Base-by-base conservation (phyloP, 2,888 invertebrate species). In the Troilus luridus region DNA sequence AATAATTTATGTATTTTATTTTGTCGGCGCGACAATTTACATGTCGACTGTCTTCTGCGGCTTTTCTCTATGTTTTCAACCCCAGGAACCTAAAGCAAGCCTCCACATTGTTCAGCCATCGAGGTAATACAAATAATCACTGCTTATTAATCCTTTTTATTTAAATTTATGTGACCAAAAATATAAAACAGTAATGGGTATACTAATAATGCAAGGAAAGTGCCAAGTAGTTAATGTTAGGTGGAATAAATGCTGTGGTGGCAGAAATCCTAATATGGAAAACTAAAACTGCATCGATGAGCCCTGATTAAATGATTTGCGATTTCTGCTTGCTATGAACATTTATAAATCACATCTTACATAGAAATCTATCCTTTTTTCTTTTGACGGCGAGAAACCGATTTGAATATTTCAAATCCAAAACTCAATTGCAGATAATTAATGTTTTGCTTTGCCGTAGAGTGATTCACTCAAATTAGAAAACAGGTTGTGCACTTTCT, bases 381-480 rank as follows among this genome's bases (percentile, higher is more conserved):
- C 41, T 3, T 64, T 64, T 64, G n/a, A 64, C n/a, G 64, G 64
- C 64, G 0, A 1, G 3, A 12, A 64, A n/a, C 64, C 10, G 10
- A 64, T n/a, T 64, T 64, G n/a, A 41, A 64, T 64, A n/a, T 64
- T 64, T 64, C 64, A 10, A 64, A 64, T 64, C 9, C 64, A 64
- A 64, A 64, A n/a, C 64, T 64, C n/a, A 64, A n/a, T 64, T 10
- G 64, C n/a, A 64, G n/a, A 64, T 64, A 64, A 64, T 64, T 64
- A 64, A 64, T 64, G 64, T 64, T 64, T 64, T 64, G n/a, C 64
- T 64, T 64, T 64, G 64, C 41, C 5, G n/a, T 64, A 11, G 64
- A 64, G 64, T 64, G 64, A 64, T n/a, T 64, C 64, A 64, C 10
- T 64, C n/a, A 64, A 64, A n/a, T 64, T 64, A n/a, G 64, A 64